Evolutionary conservation across 2,113 vertebrate genomes (phyloP).

Genomic region (Mobula birostris): DNA sequence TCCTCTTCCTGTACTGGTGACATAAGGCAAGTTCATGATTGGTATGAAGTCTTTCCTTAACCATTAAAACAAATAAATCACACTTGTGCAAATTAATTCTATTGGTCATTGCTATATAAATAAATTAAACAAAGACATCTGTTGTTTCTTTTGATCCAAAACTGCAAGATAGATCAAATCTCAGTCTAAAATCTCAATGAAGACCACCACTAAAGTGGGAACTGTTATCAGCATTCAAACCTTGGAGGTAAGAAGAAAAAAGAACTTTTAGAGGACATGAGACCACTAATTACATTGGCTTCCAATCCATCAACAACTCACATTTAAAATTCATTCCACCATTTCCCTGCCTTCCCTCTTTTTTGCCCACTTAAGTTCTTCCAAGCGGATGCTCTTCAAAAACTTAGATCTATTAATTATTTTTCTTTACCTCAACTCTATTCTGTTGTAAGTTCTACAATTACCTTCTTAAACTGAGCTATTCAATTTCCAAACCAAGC

Average conservation of each 20-base stretch:
- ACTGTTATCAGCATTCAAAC: background rate
- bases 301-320: background rate
- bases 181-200: background rate
- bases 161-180: background rate
- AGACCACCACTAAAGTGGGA: background rate
- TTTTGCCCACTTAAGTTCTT: background rate
- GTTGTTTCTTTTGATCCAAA: background rate
- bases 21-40: background rate
- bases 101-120: background rate
- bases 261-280: background rate
- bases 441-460: background rate
- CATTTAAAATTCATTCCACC: background rate
- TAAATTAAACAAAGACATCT: background rate
- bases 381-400: background rate
- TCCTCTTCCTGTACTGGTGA: background rate
- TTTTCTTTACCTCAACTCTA: background rate
- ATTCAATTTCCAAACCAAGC: too few species aligned
- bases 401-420: background rate
- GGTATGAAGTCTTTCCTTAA: background rate
- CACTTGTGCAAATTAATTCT: background rate
- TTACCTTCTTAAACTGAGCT: background rate
- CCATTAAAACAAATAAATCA: background rate
- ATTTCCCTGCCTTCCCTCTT: background rate
- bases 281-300: background rate
- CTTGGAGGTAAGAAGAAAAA: background rate